Evolutionary conservation across 1,140 invertebrate genomes (phyloP), one percentile per base, ranked within the genome.

Genomic region (Drosophila navojoa): DNA sequence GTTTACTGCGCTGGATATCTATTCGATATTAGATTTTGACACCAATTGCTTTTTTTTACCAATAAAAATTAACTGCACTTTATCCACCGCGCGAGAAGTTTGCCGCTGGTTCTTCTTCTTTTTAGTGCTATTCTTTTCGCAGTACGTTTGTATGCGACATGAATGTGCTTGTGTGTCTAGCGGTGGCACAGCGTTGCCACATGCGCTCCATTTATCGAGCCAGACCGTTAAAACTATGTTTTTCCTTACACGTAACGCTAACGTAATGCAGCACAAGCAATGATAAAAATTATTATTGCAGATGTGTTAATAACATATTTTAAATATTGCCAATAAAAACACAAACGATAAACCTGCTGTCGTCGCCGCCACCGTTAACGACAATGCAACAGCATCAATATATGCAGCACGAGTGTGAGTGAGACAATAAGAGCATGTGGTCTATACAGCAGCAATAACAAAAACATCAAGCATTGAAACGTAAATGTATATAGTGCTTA

Each of bases 31-130:
- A 6, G 22, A 53, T 53, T 40, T 54, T n/a, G 45, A 29, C 53
- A 58, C 40, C 40, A 49, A 67, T 58, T 25, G 16, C 60, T 72
- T 67, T 44, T 42, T 66, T 87, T 79, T 42, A 60, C 35, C 63
- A 49, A 19, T 38, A 38, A 81, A 71, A 66, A 72, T 84, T 61
- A 55, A 63, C 32, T 81, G 68, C 60, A 63, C 64, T 67, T 71
- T 44, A 70, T 76, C 73, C 77, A 80, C 79, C 81, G 71, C 70
- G 72, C 67, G 59, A 74, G 71, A 82, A 82, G 69, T 82, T 89
- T 79, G 84, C 82, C 84, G 82, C 82, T 87, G 76, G 79, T 86
- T 54, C 81, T 85, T 80, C 72, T 85, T 85, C 76, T 62, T 82
- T 54, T 66, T 79, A 58, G 64, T 58, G 60, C 53, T 79, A 64